Evolutionary conservation across 2,888 invertebrate species (phyloP), one percentile per base, ranked within the genome.

Genomic region (Hyppa rectilinea): DNA sequence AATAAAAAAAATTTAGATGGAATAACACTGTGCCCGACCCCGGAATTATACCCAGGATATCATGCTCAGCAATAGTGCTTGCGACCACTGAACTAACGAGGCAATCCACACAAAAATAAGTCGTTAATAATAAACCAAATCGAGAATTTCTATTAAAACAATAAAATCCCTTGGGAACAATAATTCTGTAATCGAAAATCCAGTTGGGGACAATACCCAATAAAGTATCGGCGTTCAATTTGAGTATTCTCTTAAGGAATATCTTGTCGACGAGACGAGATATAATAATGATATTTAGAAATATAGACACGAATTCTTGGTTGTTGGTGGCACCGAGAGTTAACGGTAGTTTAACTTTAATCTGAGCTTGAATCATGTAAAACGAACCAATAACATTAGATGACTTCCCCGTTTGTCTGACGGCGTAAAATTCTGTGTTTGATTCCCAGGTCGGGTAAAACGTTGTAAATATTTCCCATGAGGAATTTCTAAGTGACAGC

Each of bases 151-250:
- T 55, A 55, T 55, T 66, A 36, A 62, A 60, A 60, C 47, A 61
- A 68, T 45, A 49, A 61, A 65, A 43, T 23, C 65, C 17, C 58
- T 58, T 0, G 52, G 26, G 52, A 59, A 45, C 50, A 38, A 60
- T 75, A 78, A 67, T 80, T 56, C 60, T 55, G 31, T 70, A 63
- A 63, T 63, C 38, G 17, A 56, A 63, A 66, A 75, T 62, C 29
- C 50, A 34, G 10, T 38, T 55, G 63, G 56, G 70, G n/a, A 70
- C 29, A 70, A 74, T 55, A 43, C 29, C 40, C 60, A 29, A 53
- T 67, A 63, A 56, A 75, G 26, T 56, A 43, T 47, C 20, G 26
- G 6, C 50, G 23, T 34, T 58, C 52, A 70, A 75, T 80, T 69
- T 56, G 17, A 66, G 55, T 73, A 70, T 52, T 59, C 55, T 75